Evolutionary conservation across 2,797 vertebrate species (phyloP).

Genomic region (Synanceia verrucosa): DNA sequence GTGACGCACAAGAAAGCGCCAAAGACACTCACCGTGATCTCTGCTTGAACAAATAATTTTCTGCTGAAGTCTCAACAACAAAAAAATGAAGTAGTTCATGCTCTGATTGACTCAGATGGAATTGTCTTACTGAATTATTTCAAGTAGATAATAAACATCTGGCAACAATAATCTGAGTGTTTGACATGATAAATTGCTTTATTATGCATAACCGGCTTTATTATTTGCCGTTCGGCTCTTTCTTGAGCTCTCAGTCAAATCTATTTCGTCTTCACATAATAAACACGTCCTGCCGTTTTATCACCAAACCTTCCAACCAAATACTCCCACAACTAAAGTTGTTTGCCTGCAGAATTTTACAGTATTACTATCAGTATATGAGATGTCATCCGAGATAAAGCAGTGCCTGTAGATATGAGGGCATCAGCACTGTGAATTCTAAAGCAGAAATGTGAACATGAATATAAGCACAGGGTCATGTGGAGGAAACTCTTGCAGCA

Average conservation of each 20-base stretch:
- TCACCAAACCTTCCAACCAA: not conserved
- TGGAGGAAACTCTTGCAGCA: constrained; percentile 41
- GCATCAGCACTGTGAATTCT: constrained; percentile 29
- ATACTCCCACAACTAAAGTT: not conserved
- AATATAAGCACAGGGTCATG: constrained; percentile 35
- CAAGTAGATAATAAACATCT: constrained; percentile 48
- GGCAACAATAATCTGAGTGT: constrained; percentile 14
- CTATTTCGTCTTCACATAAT: not conserved
- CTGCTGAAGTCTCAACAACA: not conserved
- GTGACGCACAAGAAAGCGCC: constrained; percentile 9
- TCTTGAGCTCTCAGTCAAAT: not conserved
- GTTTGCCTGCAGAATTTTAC: not conserved
- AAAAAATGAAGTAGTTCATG: not conserved
- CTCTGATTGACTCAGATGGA: not conserved
- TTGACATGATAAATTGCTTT: constrained; percentile 24
- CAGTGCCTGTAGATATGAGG: not conserved
- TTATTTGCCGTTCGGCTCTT: constrained; percentile 8
- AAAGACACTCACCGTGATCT: not conserved
- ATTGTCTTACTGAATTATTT: constrained; percentile 14
- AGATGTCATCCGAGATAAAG: constrained; percentile 20
- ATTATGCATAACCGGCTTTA: constrained; percentile 14
- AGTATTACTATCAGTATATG: not conserved
- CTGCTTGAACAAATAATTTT: not conserved
- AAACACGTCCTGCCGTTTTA: not conserved
- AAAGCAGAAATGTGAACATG: constrained; percentile 53